Conservation (phyloP, 2,888 invertebrate species). For the Eupelmus urozonus region DNA sequence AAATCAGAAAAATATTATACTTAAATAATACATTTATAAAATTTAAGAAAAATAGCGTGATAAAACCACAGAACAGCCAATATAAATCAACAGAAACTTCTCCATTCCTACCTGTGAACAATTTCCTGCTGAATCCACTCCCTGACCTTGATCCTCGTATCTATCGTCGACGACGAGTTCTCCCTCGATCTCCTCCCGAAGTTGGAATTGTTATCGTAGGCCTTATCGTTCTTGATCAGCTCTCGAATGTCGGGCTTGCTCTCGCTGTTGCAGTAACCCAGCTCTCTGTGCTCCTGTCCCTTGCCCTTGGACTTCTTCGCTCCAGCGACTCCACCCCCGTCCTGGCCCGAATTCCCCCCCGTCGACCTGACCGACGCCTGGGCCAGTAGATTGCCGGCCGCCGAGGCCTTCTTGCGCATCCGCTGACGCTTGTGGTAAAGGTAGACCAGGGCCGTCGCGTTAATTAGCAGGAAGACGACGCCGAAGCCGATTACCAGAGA, state of each 20-base stretch:
- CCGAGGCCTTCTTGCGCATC: constrained; percentile 73
- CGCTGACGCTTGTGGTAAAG: constrained; percentile 84
- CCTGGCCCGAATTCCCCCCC: neutral
- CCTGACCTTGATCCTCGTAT: constrained; percentile 90
- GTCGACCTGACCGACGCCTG: constrained; percentile 44
- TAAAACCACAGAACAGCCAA: too few species aligned
- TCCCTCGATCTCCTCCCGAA: constrained; percentile 83
- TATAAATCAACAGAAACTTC: neutral
- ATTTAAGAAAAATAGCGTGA: too few species aligned
- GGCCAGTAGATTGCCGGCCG: neutral
- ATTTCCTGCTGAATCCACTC: constrained; percentile 92
- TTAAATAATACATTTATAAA: too few species aligned
- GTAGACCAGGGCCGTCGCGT: constrained; percentile 84
- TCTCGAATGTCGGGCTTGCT: constrained; percentile 75
- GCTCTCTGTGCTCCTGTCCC: constrained; percentile 79
- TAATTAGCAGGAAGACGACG: constrained; percentile 85
- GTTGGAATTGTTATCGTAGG: constrained; percentile 77
- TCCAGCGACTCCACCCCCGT: neutral
- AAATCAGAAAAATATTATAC: too few species aligned
- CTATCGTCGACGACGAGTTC: constrained; percentile 88
- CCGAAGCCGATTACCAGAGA: constrained; percentile 79
- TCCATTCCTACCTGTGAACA: constrained; percentile 80
- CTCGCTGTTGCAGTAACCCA: constrained; percentile 77
- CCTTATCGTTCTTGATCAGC: constrained; percentile 76
- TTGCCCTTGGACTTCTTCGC: constrained; percentile 69